These are phyloP conservation scores for Porites evermanni DNA, from an alignment of 92 coral and sea anemone genomes.

Conservation along the genomic window DNA sequence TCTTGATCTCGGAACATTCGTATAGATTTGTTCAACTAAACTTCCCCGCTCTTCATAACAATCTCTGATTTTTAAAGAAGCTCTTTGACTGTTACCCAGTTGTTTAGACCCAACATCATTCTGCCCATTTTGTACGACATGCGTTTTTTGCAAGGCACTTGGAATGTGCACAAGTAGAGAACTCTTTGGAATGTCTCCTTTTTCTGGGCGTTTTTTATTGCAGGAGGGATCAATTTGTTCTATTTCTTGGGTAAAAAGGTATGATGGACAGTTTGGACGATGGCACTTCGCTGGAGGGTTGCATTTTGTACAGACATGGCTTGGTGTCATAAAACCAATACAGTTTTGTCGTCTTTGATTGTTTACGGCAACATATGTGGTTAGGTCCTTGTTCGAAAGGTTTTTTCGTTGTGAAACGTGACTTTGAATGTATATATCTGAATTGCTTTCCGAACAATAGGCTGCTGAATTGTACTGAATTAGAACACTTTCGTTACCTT, in stretches of 20 bases:
- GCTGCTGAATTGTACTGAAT: background rate
- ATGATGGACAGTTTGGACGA: background rate
- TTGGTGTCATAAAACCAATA: background rate
- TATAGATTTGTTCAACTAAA: slow-evolving; percentile 12
- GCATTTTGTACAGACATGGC: background rate
- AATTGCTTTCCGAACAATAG: background rate
- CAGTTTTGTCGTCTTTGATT: background rate
- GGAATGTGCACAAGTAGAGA: background rate
- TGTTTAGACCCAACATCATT: background rate
- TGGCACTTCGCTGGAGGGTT: background rate
- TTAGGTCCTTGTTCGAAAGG: background rate
- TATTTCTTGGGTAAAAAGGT: background rate
- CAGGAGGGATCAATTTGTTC: background rate
- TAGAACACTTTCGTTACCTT: background rate
- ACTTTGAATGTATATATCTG: background rate
- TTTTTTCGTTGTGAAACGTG: background rate
- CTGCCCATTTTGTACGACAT: background rate
- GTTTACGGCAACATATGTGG: background rate
- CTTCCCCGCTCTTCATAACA: slow-evolving; percentile 30
- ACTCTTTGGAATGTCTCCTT: background rate
- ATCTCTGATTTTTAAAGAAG: slow-evolving; percentile 13
- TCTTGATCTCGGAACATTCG: slow-evolving; percentile 3
- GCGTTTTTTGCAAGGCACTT: background rate
- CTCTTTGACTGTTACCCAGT: background rate
- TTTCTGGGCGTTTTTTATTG: background rate